A percentile compares a stretch with the other conserved stretches of the same genome.
Conservation (phyloP, 1,140 invertebrate genomes). For the Ctenoplectra terminalis region DNA sequence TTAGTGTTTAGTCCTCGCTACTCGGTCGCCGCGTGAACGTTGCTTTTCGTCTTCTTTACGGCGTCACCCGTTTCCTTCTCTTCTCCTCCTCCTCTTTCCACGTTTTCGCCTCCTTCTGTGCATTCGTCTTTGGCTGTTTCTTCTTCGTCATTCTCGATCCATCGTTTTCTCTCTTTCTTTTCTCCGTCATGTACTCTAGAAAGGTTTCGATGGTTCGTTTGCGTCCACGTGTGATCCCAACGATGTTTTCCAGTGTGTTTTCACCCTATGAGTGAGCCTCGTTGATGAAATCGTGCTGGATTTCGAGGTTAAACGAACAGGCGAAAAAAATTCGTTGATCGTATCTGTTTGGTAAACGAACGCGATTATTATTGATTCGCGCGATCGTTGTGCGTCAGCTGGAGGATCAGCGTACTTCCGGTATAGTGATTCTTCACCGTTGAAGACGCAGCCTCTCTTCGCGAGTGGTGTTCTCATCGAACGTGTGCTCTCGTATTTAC, state of each 20-base stretch:
- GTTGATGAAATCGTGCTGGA: background rate
- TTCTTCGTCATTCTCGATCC: background rate
- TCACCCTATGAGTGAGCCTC: background rate
- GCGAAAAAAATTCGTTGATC: background rate
- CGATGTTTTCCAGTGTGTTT: background rate
- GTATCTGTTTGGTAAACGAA: background rate
- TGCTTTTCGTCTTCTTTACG: constrained; percentile 49
- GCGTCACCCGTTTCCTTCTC: constrained; percentile 11
- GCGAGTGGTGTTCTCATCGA: constrained; percentile 16
- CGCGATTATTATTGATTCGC: background rate
- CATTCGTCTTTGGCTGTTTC: background rate
- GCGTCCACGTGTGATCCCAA: background rate
- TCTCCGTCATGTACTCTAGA: background rate
- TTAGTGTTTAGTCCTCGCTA: constrained; percentile 81
- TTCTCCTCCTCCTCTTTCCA: background rate
- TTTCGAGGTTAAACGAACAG: background rate
- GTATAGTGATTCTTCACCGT: constrained; percentile 8
- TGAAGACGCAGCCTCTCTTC: background rate
- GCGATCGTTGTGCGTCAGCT: constrained; percentile 4
- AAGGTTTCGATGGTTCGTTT: background rate
- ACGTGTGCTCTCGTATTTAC: background rate
- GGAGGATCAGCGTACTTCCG: constrained; percentile 27
- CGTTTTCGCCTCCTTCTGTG: background rate
- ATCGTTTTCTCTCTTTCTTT: background rate
- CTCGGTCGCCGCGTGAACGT: constrained; percentile 74